These are phyloP conservation scores for Lepidocolaptes lacrymiger DNA, from an alignment of 2,797 vertebrate species.

Conservation along the genomic window DNA sequence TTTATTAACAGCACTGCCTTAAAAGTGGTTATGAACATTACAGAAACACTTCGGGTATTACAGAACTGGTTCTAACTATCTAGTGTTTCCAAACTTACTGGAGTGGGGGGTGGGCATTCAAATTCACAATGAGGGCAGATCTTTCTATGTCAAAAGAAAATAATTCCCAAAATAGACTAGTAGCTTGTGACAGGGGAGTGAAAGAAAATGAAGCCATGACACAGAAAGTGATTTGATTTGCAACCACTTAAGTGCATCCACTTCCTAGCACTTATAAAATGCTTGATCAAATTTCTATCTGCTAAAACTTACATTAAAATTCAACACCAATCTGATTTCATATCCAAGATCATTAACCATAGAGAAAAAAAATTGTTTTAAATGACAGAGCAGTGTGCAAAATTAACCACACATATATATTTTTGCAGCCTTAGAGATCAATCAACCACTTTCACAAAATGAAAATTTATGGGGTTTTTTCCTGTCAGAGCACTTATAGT, in stretches of 20 bases:
- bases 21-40: not conserved
- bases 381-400: not conserved
- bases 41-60: not conserved
- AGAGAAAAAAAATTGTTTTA: not conserved
- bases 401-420: not conserved
- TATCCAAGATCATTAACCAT: not conserved
- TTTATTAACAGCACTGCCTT: not conserved
- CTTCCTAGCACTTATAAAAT: not conserved
- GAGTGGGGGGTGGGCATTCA: not conserved
- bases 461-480: not conserved
- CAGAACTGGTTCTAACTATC: not conserved
- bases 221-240: not conserved
- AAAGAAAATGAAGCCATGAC: not conserved
- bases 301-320: not conserved
- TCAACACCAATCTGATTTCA: not conserved
- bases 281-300: not conserved
- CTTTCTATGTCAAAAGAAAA: not conserved
- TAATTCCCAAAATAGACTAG: not conserved
- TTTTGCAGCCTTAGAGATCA: not conserved
- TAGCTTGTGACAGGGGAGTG: not conserved
- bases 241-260: not conserved
- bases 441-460: not conserved
- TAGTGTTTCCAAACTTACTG: not conserved
- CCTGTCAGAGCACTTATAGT: not conserved
- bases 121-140: not conserved